Evolutionary conservation across 2,888 invertebrate species (phyloP).

Genomic region (Oithona nana): DNA sequence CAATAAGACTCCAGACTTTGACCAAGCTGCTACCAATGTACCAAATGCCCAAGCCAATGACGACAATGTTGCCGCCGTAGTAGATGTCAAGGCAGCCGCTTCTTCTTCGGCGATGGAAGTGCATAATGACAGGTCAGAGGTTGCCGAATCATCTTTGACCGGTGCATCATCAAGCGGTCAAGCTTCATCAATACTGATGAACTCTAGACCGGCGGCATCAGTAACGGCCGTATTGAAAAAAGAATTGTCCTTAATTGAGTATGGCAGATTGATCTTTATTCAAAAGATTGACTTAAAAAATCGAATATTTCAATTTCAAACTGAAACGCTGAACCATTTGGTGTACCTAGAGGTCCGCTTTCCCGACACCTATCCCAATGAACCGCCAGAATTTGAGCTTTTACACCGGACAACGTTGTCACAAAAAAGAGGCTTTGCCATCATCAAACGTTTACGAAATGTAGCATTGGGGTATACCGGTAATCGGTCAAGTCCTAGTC

Average conservation of each 20-base stretch:
- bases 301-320: neutral
- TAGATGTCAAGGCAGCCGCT: too few relatives aligned
- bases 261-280: neutral
- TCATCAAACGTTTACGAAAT: conserved; percentile 27
- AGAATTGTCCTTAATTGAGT: neutral
- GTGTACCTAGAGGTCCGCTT: neutral
- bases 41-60: too few relatives aligned
- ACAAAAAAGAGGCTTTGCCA: conserved; percentile 26
- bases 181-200: too few relatives aligned
- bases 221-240: too few relatives aligned
- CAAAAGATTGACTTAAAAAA: neutral
- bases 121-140: too few relatives aligned
- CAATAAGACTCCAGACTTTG: too few relatives aligned
- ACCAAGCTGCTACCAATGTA: too few relatives aligned
- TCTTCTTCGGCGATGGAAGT: too few relatives aligned
- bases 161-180: too few relatives aligned
- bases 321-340: conserved; percentile 1
- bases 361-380: conserved; percentile 1
- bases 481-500: conserved; percentile 63
- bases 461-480: conserved; percentile 37
- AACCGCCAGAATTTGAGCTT: neutral
- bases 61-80: too few relatives aligned
- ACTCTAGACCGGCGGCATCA: too few relatives aligned
- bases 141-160: too few relatives aligned
- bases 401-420: neutral